Base-by-base conservation (phyloP, 2,888 invertebrate genomes). In the Aphidoletes aphidimyza region DNA sequence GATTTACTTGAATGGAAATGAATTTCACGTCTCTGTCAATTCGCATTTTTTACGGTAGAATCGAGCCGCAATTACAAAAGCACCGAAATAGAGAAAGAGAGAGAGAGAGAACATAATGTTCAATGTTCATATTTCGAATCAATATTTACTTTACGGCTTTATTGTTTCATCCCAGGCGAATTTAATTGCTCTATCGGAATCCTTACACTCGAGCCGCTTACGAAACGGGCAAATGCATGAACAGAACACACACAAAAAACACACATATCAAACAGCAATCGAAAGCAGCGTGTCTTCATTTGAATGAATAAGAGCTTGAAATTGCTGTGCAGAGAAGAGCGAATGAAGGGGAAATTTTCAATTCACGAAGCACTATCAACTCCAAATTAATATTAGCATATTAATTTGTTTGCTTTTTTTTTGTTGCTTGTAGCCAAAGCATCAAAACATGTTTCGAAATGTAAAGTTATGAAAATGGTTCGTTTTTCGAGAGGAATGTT, bases 141-240 rank as follows among this genome's bases (percentile, higher is more conserved):
- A 69, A 69, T 69, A 69, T 69, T 69, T 69, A n/a, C 69, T 30
- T 11, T 14, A 69, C 69, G 69, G 14, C 69, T 69, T 69, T 26
- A 69, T 69, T n/a, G n/a, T 69, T 69, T 69, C 30, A 69, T 69
- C 69, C n/a, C 69, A 69, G 30, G 26, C 26, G 69, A 69, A 69
- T 54, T 22, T 22, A 54, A 54, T 54, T 54, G 54, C n/a, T 54
- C n/a, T n/a, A n/a, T n/a, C n/a, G n/a, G n/a, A n/a, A n/a, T n/a
- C n/a, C n/a, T n/a, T n/a, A n/a, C n/a, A n/a, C n/a, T n/a, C n/a
- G n/a, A n/a, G n/a, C n/a, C n/a, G n/a, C n/a, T n/a, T n/a, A n/a
- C n/a, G n/a, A n/a, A n/a, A n/a, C n/a, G n/a, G n/a, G n/a, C n/a
- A n/a, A n/a, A n/a, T n/a, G n/a, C n/a, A n/a, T n/a, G n/a, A n/a